Conservation (phyloP, 2,888 invertebrate genomes). For the Spodoptera littoralis region DNA sequence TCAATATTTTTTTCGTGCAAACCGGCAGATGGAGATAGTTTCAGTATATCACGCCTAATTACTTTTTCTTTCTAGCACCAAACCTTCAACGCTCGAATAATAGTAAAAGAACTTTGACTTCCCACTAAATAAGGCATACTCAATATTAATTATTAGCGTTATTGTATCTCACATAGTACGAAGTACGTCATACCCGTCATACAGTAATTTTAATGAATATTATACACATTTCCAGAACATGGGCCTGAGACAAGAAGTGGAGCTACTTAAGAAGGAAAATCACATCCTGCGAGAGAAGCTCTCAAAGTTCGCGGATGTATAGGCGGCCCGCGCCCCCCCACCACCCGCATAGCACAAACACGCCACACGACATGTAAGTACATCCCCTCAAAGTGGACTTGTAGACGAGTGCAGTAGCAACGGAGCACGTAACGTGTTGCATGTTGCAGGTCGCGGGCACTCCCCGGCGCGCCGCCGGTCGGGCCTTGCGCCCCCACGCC, state of each 20-base stretch:
- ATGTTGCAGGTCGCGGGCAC: conserved; percentile 71
- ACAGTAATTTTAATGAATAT: neutral
- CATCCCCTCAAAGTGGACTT: neutral
- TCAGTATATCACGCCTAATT: too few relatives aligned
- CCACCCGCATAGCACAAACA: conserved; percentile 80
- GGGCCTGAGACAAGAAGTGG: conserved; percentile 96
- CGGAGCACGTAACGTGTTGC: neutral
- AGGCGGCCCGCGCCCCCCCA: conserved; percentile 72
- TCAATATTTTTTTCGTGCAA: too few relatives aligned
- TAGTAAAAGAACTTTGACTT: too few relatives aligned
- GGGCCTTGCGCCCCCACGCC: conserved; percentile 42
- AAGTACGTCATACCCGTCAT: too few relatives aligned
- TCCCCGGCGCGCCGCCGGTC: conserved; percentile 37
- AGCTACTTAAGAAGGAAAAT: conserved; percentile 97
- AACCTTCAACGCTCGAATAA: neutral
- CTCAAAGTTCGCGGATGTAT: conserved; percentile 96
- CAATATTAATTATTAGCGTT: too few relatives aligned
- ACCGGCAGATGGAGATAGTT: too few relatives aligned
- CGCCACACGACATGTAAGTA: conserved; percentile 78
- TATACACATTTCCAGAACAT: conserved; percentile 90
- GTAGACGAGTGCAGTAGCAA: neutral
- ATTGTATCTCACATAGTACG: too few relatives aligned
- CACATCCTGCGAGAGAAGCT: conserved; percentile 96
- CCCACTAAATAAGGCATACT: too few relatives aligned
- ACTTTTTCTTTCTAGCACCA: neutral